Evolutionary conservation across 1,140 invertebrate genomes (phyloP).

Genomic region (Drosophila funebris): DNA sequence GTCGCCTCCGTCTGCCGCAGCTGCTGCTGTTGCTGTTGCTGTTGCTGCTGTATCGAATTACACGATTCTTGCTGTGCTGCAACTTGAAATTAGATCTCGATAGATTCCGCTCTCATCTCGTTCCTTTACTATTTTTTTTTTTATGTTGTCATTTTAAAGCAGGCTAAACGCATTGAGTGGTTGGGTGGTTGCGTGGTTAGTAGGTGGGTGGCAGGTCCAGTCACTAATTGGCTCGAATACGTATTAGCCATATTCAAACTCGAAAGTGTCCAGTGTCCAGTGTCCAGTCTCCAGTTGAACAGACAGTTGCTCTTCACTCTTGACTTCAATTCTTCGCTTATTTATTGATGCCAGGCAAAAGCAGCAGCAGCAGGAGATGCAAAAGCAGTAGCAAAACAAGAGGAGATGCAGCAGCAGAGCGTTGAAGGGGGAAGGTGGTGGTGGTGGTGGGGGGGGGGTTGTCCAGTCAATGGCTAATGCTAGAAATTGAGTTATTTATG

Average conservation of each 20-base stretch:
- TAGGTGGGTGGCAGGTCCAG: not conserved
- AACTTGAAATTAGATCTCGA: slow-evolving; percentile 48
- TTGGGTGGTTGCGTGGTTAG: not conserved
- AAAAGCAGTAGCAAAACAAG: not conserved
- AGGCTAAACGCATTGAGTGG: not conserved
- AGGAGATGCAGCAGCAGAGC: not conserved
- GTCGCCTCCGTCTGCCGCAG: slow-evolving; percentile 6
- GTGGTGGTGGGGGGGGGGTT: not conserved
- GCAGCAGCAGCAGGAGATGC: not conserved
- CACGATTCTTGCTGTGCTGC: slow-evolving; percentile 22
- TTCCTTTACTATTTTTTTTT: not conserved
- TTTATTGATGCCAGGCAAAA: slow-evolving; percentile 47
- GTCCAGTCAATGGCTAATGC: slow-evolving; percentile 5
- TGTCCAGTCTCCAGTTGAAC: slow-evolving; percentile 5
- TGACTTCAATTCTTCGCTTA: slow-evolving; percentile 32
- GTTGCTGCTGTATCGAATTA: slow-evolving; percentile 28
- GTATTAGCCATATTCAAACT: slow-evolving; percentile 12
- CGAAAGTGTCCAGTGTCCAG: not conserved
- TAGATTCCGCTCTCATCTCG: not conserved
- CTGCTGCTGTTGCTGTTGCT: not conserved
- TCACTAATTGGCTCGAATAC: slow-evolving; percentile 59
- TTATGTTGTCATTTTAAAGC: slow-evolving; percentile 35
- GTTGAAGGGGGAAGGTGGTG: not conserved
- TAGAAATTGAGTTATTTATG: slow-evolving; percentile 78
- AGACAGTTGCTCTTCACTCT: slow-evolving; percentile 37